Percentiles rank a stretch among this genome's conserved stretches.
Conservation (phyloP, 2,797 vertebrate genomes). For the Chelon labrosus region DNA sequence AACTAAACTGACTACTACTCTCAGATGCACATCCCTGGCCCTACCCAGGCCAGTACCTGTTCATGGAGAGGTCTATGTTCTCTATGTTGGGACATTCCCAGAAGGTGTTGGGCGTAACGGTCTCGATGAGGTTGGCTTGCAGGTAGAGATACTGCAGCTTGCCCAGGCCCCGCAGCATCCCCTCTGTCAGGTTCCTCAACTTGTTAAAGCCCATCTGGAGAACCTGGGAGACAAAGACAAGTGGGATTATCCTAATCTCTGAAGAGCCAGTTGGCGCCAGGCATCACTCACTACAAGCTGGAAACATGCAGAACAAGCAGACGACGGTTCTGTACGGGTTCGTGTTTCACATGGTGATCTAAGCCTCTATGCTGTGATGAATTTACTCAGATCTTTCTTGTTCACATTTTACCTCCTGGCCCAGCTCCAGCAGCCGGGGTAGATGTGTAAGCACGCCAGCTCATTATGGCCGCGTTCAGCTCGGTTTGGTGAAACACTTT, state of each 20-base stretch:
- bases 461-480: conserved; percentile 59
- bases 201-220: conserved; percentile 98
- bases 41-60: conserved; percentile 77
- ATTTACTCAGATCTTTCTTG: conserved; percentile 60
- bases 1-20: no score
- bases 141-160: conserved; percentile 99
- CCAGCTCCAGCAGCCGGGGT: conserved; percentile 50
- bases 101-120: conserved; percentile 95
- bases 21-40: not conserved
- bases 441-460: conserved; percentile 49
- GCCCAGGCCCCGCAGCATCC: conserved; percentile 94
- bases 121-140: conserved; percentile 98
- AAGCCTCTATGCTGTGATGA: conserved; percentile 56
- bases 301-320: conserved; percentile 68
- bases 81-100: conserved; percentile 97
- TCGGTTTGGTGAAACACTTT: conserved; percentile 84
- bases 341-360: conserved; percentile 72
- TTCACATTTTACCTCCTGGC: conserved; percentile 70
- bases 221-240: conserved; percentile 87
- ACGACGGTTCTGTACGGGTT: conserved; percentile 53
- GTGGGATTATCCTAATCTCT: conserved; percentile 80
- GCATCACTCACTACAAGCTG: conserved; percentile 56
- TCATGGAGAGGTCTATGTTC: conserved; percentile 99
- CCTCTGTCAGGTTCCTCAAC: conserved; percentile 96
- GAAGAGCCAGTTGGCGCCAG: conserved; percentile 53